Evolutionary conservation across 2,888 invertebrate species (phyloP).

Genomic region (Trissolcus japonicus): DNA sequence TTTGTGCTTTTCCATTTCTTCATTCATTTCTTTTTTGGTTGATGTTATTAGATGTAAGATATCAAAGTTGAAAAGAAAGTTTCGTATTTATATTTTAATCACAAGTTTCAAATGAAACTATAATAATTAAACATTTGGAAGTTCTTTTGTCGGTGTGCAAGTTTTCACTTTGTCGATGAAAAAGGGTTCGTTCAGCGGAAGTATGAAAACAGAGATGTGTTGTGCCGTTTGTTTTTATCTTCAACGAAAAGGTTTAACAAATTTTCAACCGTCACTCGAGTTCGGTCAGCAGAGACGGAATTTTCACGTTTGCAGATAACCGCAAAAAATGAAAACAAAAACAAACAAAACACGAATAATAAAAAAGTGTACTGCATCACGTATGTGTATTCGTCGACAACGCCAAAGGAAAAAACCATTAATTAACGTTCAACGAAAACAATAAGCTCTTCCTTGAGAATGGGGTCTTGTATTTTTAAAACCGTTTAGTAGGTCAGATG

Average conservation of each 20-base stretch:
- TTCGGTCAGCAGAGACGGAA: slow-evolving; percentile 5
- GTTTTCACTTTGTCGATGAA: too few relatives aligned
- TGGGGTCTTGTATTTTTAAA: neutral
- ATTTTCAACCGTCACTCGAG: slow-evolving; percentile 9
- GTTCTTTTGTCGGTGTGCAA: too few relatives aligned
- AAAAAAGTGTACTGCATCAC: slow-evolving; percentile 28
- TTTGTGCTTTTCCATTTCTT: slow-evolving; percentile 4
- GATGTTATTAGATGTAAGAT: too few relatives aligned
- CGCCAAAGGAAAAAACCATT: slow-evolving; percentile 28
- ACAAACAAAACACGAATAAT: slow-evolving; percentile 11
- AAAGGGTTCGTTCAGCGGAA: too few relatives aligned
- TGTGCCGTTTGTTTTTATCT: slow-evolving; percentile 9
- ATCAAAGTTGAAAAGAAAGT: too few relatives aligned
- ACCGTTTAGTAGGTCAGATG: slow-evolving; percentile 5
- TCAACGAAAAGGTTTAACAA: neutral
- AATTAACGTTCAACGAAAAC: slow-evolving; percentile 37
- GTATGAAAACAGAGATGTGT: too few relatives aligned
- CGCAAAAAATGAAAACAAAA: neutral
- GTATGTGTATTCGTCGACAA: slow-evolving; percentile 10
- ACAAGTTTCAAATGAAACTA: too few relatives aligned
- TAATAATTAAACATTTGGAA: too few relatives aligned
- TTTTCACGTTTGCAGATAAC: slow-evolving; percentile 18
- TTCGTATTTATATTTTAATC: too few relatives aligned
- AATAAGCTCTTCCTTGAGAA: slow-evolving; percentile 15
- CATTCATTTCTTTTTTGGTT: too few relatives aligned